phyloP scores from a whole-genome alignment of 2,888 invertebrate genomes.

The Branchellion lobata region DNA sequence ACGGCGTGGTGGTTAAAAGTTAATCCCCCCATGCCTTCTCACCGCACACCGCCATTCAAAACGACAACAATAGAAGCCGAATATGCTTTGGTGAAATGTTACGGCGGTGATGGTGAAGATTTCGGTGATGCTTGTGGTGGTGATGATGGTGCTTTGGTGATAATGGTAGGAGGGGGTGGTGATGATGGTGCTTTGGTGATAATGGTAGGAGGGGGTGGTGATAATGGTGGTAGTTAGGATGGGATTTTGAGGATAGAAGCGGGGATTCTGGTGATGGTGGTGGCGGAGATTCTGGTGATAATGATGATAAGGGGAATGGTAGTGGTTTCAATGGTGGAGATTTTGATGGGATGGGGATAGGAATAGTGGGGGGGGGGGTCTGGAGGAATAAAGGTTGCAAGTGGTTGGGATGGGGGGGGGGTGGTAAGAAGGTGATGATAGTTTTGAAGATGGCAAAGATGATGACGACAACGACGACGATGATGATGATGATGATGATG shows the following conservation, averaged over 20 bases:
- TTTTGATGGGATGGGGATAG: no score
- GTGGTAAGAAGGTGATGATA: background rate
- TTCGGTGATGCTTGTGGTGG: background rate
- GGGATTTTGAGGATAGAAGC: no score
- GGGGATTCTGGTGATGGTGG: no score
- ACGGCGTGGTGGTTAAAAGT: background rate
- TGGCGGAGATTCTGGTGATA: background rate
- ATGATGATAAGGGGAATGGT: conserved; percentile 3
- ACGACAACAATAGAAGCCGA: no score
- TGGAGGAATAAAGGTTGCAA: no score
- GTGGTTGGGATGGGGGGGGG: no score
- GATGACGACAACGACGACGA: conserved; percentile 13
- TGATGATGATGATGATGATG: conserved; percentile 41
- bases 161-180: background rate
- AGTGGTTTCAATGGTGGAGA: no score
- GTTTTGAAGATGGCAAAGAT: conserved; percentile 1
- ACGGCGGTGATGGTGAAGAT: background rate
- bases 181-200: no score
- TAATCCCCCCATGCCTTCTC: background rate
- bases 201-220: no score
- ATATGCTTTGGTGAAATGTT: background rate
- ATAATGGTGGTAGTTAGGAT: no score
- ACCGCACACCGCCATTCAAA: background rate
- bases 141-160: no score
- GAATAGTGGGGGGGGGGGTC: no score